phyloP scores from a whole-genome alignment of 2,888 invertebrate species.

The Metellina segmentata region DNA sequence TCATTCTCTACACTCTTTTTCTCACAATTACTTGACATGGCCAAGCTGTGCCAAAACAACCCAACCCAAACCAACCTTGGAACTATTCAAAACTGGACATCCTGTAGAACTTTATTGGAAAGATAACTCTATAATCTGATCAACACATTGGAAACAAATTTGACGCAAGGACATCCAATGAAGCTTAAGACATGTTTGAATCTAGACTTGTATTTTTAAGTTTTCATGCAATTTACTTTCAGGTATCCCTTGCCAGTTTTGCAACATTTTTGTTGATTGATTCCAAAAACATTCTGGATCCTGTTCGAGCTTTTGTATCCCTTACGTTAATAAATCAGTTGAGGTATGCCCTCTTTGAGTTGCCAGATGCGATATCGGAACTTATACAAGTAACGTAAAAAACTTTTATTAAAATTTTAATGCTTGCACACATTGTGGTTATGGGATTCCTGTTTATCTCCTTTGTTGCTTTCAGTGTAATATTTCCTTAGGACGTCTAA shows the following conservation, averaged over 20 bases:
- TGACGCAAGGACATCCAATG: too few relatives aligned
- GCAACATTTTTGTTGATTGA: conserved; percentile 42
- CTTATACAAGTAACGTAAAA: conserved; percentile 52
- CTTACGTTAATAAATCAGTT: conserved; percentile 44
- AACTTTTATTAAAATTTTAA: not conserved
- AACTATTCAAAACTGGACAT: too few relatives aligned
- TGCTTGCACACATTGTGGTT: too few relatives aligned
- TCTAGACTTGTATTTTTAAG: too few relatives aligned
- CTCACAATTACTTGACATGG: too few relatives aligned
- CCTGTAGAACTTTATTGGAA: too few relatives aligned
- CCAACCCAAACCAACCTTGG: too few relatives aligned
- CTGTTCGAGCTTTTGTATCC: conserved; percentile 56
- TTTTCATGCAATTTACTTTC: not conserved
- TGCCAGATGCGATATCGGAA: conserved; percentile 53
- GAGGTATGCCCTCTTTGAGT: conserved; percentile 29
- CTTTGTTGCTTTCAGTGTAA: conserved; percentile 2
- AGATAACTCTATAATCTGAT: too few relatives aligned
- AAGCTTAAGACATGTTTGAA: too few relatives aligned
- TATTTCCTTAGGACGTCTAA: conserved; percentile 20
- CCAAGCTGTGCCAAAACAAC: too few relatives aligned
- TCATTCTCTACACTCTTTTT: too few relatives aligned
- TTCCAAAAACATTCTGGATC: conserved; percentile 34
- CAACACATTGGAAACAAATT: too few relatives aligned
- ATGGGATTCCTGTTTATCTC: not conserved
- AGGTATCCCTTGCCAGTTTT: conserved; percentile 51